Percentiles rank a stretch among this genome's conserved stretches.
Conservation (phyloP, 2,888 invertebrate species). For the Imbricaverruca yamaguchii region DNA sequence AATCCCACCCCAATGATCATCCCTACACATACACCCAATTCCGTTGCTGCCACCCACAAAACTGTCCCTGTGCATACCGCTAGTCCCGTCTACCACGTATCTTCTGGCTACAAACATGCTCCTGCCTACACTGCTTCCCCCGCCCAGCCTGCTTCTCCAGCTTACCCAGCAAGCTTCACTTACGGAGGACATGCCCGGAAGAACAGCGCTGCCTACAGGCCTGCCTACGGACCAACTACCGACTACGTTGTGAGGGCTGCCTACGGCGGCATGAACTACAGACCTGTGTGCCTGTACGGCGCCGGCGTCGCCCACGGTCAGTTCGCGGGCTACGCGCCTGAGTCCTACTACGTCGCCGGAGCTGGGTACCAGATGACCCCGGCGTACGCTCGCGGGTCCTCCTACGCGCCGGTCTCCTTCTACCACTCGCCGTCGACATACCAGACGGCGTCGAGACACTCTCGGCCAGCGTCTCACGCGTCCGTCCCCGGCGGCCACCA, state of each 20-base stretch:
- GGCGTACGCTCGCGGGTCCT: neutral
- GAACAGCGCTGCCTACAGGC: too few species aligned
- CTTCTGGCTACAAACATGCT: neutral
- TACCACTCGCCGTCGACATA: neutral
- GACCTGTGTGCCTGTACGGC: neutral
- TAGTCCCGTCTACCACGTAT: neutral
- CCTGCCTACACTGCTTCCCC: neutral
- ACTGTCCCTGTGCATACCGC: neutral
- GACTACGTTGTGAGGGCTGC: neutral
- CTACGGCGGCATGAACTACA: neutral
- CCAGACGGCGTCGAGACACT: neutral
- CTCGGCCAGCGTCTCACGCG: neutral
- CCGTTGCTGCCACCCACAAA: neutral
- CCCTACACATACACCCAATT: neutral
- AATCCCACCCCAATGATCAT: neutral
- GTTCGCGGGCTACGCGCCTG: too few species aligned
- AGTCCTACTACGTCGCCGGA: too few species aligned
- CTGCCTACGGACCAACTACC: neutral
- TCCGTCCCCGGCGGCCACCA: neutral
- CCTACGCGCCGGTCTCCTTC: neutral
- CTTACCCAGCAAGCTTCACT: neutral
- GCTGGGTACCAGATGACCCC: neutral
- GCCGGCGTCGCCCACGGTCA: neutral
- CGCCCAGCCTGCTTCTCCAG: neutral
- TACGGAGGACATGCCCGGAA: neutral